Evolutionary conservation across 2,113 vertebrate species (phyloP).

Genomic region (Bos javanicus): DNA sequence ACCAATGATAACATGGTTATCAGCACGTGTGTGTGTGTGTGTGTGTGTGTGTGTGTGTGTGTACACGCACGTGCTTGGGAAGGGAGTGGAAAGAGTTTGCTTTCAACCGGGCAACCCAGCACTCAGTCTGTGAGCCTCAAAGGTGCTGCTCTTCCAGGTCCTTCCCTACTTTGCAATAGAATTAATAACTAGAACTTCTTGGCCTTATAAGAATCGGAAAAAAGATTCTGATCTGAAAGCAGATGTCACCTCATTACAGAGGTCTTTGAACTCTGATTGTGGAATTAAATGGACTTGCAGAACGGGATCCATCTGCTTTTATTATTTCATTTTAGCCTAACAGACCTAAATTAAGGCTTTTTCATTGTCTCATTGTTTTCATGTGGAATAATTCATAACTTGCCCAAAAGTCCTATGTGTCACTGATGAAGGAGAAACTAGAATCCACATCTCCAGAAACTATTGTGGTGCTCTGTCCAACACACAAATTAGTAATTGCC

Average conservation of each 20-base stretch:
- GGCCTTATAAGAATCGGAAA: background rate
- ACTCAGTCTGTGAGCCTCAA: background rate
- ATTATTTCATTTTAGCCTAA: background rate
- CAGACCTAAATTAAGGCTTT: background rate
- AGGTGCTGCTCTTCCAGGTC: background rate
- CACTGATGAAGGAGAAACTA: background rate
- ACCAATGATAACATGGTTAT: background rate
- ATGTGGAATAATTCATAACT: background rate
- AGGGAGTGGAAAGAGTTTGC: background rate
- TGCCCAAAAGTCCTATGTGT: background rate
- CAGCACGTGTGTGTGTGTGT: accelerated
- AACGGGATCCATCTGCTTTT: background rate
- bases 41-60: background rate
- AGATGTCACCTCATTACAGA: background rate
- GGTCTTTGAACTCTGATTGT: background rate
- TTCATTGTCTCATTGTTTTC: background rate
- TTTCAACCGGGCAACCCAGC: background rate
- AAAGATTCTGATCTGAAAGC: background rate
- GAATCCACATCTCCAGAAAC: background rate
- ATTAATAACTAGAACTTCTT: background rate
- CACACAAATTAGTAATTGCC: background rate
- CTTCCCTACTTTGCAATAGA: background rate
- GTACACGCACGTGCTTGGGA: background rate
- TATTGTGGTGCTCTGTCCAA: background rate
- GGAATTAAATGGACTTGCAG: background rate